A percentile compares a stretch with the other conserved stretches of the same genome.
Conservation (phyloP, 2,113 vertebrate genomes). For the Macrotus californicus region DNA sequence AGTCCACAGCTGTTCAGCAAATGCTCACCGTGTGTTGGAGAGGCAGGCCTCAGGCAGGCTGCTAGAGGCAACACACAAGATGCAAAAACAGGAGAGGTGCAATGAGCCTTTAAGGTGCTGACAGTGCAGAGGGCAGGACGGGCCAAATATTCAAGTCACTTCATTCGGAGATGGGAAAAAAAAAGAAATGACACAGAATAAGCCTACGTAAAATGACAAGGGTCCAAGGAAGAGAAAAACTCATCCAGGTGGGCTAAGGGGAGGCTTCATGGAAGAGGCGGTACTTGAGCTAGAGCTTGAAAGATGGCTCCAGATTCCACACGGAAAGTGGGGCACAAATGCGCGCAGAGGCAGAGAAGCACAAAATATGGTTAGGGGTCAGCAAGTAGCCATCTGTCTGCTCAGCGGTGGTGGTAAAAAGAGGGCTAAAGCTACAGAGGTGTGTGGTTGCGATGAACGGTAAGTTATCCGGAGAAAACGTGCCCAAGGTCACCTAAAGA, state of each 20-base stretch:
- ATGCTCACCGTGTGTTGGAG: not conserved
- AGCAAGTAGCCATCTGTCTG: not conserved
- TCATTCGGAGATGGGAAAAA: not conserved
- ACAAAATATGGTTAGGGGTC: not conserved
- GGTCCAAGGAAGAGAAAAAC: not conserved
- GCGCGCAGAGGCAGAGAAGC: not conserved
- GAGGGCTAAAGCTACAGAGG: not conserved
- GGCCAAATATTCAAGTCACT: not conserved
- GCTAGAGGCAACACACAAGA: not conserved
- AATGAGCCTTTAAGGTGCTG: not conserved
- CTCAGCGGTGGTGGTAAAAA: not conserved
- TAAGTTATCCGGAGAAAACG: not conserved
- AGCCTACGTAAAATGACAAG: not conserved
- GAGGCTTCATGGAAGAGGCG: not conserved
- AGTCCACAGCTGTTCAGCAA: not conserved
- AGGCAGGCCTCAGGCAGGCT: not conserved
- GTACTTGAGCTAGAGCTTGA: not conserved
- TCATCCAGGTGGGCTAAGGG: not conserved
- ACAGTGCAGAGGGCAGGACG: not conserved
- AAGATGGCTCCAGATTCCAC: not conserved
- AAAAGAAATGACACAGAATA: not conserved
- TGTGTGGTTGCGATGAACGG: not conserved
- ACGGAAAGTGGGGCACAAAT: not conserved
- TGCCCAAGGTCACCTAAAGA: not conserved
- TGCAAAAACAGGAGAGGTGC: not conserved